Evolutionary conservation across 2,113 vertebrate genomes (phyloP).

Genomic region (Pelecanus crispus): DNA sequence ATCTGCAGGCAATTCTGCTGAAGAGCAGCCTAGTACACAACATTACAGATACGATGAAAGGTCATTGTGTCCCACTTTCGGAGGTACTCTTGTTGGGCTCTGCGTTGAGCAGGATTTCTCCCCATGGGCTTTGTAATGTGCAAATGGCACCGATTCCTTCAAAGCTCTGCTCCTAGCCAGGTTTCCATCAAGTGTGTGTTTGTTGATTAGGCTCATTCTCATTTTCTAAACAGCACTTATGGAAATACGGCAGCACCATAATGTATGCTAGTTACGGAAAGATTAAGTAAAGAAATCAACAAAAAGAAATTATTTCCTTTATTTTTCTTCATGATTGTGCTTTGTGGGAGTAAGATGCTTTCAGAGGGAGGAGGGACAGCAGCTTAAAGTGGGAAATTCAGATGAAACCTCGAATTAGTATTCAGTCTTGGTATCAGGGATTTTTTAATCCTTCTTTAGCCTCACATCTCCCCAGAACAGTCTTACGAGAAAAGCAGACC

Average conservation of each 20-base stretch:
- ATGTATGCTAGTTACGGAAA: background rate
- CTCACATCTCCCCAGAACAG: slow-evolving; percentile 27
- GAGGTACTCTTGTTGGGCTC: background rate
- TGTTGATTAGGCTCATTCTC: slow-evolving; percentile 1
- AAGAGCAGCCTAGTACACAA: background rate
- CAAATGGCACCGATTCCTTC: background rate
- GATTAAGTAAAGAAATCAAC: background rate
- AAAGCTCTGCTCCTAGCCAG: background rate
- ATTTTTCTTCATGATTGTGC: background rate
- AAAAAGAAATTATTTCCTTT: background rate
- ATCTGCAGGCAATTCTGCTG: background rate
- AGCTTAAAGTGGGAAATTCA: background rate
- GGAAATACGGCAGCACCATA: background rate
- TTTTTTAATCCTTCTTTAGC: slow-evolving; percentile 23
- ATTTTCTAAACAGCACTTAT: background rate
- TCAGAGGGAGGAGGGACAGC: background rate
- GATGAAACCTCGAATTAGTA: slow-evolving; percentile 12
- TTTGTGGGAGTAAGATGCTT: background rate
- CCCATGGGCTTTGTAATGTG: background rate
- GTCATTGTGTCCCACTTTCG: rapidly evolving
- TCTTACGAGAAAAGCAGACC: background rate
- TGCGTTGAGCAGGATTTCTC: background rate
- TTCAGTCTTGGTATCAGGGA: background rate
- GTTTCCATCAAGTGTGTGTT: background rate
- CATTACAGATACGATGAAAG: rapidly evolving